These are phyloP conservation scores for Endomychus coccineus DNA, from an alignment of 2,888 invertebrate genomes.

Conservation along the genomic window DNA sequence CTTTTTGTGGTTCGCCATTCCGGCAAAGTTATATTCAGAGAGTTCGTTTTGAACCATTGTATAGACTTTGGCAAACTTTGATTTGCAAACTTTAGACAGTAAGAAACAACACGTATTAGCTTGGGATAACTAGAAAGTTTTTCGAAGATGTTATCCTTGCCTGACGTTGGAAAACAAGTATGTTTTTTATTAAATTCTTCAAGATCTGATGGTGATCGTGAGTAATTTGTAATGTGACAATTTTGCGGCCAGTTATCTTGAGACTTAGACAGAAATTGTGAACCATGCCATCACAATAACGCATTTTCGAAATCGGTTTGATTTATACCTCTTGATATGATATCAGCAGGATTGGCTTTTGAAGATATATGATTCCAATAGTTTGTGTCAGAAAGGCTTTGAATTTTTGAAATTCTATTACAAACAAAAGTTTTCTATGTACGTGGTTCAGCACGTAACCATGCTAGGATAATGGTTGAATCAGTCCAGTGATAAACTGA, in stretches of 20 bases:
- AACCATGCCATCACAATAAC: slow-evolving; percentile 3
- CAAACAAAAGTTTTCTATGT: slow-evolving; percentile 17
- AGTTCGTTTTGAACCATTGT: too few relatives aligned
- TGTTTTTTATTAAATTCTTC: slow-evolving; percentile 2
- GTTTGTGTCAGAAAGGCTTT: slow-evolving; percentile 1
- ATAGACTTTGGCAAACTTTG: too few relatives aligned
- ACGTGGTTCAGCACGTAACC: slow-evolving; percentile 8
- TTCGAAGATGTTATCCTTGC: not conserved
- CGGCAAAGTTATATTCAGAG: too few relatives aligned
- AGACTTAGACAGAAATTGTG: slow-evolving; percentile 1
- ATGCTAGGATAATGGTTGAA: slow-evolving; percentile 11
- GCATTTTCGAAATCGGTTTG: slow-evolving; percentile 3
- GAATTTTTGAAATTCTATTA: slow-evolving; percentile 7
- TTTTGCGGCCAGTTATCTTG: slow-evolving; percentile 2
- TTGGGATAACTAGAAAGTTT: not conserved
- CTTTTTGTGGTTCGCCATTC: too few relatives aligned
- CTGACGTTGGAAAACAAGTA: not conserved
- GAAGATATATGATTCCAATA: slow-evolving; percentile 3
- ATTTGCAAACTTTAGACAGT: not conserved
- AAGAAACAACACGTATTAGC: not conserved
- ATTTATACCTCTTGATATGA: slow-evolving; percentile 5
- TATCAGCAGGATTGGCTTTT: slow-evolving; percentile 4
- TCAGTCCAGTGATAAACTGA: slow-evolving; percentile 9
- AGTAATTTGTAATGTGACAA: slow-evolving; percentile 2
- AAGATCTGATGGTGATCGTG: not conserved